Evolutionary conservation across 1,140 invertebrate species (phyloP).

Genomic region (Piezodorus guildinii): DNA sequence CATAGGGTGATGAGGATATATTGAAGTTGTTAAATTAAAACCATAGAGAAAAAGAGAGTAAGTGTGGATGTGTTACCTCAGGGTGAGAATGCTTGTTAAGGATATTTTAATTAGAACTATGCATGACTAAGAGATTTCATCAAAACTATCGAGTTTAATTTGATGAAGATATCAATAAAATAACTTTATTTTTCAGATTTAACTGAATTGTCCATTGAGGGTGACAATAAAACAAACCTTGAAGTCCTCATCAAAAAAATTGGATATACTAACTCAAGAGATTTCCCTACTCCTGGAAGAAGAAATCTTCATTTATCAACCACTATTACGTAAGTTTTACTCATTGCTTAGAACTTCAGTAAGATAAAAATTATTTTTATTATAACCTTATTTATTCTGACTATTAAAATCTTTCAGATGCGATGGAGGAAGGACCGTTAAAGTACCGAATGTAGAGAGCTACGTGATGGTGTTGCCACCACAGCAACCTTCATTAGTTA

Average conservation of each 20-base stretch:
- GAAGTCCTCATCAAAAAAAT: conserved; percentile 77
- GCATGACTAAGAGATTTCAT: too few species aligned
- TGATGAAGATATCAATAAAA: too few species aligned
- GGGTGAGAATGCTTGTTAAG: too few species aligned
- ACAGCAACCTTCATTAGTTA: conserved; percentile 68
- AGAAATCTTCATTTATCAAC: conserved; percentile 76
- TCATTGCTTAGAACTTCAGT: background rate
- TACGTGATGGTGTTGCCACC: conserved; percentile 79
- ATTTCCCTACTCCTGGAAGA: conserved; percentile 83
- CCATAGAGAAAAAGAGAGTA: too few species aligned
- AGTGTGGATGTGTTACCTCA: too few species aligned
- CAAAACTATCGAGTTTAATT: too few species aligned
- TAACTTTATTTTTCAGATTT: conserved; percentile 58
- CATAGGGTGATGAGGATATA: too few species aligned
- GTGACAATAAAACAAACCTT: conserved; percentile 78
- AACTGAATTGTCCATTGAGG: conserved; percentile 82
- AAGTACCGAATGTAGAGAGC: conserved; percentile 62
- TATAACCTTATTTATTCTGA: background rate
- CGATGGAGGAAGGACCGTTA: conserved; percentile 54
- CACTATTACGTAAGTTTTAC: conserved; percentile 50
- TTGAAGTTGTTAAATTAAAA: too few species aligned
- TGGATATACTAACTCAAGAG: conserved; percentile 78
- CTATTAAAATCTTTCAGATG: conserved; percentile 38
- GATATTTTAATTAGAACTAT: too few species aligned
- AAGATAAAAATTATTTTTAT: background rate